Base-by-base conservation (phyloP, 2,113 vertebrate genomes). In the Etheostoma spectabile region DNA sequence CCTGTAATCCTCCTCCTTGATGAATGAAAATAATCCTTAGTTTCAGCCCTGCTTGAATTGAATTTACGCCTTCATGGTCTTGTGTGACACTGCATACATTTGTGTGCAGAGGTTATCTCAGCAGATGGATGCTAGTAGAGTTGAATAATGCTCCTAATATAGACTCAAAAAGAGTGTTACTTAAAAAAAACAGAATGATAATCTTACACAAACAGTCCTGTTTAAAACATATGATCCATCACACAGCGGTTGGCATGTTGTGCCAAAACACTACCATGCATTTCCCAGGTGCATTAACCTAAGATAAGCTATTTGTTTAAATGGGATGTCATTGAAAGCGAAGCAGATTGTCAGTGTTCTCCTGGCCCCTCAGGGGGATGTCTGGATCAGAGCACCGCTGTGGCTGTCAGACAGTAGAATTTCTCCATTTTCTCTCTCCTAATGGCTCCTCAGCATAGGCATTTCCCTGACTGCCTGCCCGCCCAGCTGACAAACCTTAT, bases 281-380 rank as follows among this genome's bases (percentile, higher is more conserved):
- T 89, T 88, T 89, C 79, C 81, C 69, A 74, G 83, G 77, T 85
- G 86, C 46, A n/a, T 78, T 74, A 86, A 89, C 86, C 84, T 76
- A 85, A 86, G 84, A 79, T 87, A 60, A 86, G 89, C 91, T 86
- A 89, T 94, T 94, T 92, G 89, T 92, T 93, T 92, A 88, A 92
- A 93, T 89, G 86, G 88, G 83, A 91, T 87, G 92, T 87, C 89
- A 89, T 78, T 89, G 91, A 92, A 88, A 86, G 89, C 77, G 46
- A 83, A 87, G 91, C 87, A 89, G 86, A 90, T 91, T 92, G 89
- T 92, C 88, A 83, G 73, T 92, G 84, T 89, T 93, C 57, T 82
- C 78, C 77, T 59, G 83, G 88, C 75, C 86, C 90, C 90, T 87
- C 62, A 6, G 87, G 84, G 91, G 81, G 86, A 88, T 70, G 86